Percentiles rank a stretch among this genome's conserved stretches.
phyloP scores from a whole-genome alignment of 2,888 invertebrate species.

The Apamea sordens region DNA sequence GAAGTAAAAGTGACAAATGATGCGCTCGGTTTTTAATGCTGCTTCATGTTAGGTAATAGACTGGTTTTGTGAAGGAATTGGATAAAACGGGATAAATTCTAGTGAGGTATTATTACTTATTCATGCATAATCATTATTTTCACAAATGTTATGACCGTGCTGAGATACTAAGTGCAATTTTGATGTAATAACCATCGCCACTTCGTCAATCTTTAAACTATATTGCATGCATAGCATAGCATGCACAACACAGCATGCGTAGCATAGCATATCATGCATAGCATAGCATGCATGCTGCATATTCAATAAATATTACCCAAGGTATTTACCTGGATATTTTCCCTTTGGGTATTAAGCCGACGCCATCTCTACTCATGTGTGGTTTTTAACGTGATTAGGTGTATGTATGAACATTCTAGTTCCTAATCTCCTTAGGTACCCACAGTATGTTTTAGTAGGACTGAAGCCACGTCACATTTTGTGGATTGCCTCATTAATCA shows the following conservation, averaged over 20 bases:
- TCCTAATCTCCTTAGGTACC: neutral
- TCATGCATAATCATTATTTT: neutral
- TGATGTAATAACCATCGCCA: neutral
- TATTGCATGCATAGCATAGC: too few species aligned
- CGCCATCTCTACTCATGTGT: neutral
- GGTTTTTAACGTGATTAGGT: too few species aligned
- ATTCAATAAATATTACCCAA: too few species aligned
- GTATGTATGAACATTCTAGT: neutral
- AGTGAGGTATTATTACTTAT: neutral
- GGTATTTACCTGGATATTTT: neutral
- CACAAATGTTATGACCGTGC: neutral
- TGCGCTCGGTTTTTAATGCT: constrained; percentile 21
- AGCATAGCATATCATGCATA: too few species aligned
- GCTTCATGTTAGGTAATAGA: neutral
- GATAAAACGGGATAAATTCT: neutral
- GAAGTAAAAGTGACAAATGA: constrained; percentile 50
- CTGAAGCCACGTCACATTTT: neutral
- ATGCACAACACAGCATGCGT: too few species aligned
- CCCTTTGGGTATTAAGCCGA: neutral
- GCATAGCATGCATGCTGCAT: too few species aligned
- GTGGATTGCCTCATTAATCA: neutral
- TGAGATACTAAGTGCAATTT: too few species aligned
- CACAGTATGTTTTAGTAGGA: neutral
- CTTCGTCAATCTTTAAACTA: too few species aligned
- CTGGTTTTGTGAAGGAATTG: neutral